phyloP scores from a whole-genome alignment of 2,888 invertebrate species.

The Glyphotaelius pellucidus region DNA sequence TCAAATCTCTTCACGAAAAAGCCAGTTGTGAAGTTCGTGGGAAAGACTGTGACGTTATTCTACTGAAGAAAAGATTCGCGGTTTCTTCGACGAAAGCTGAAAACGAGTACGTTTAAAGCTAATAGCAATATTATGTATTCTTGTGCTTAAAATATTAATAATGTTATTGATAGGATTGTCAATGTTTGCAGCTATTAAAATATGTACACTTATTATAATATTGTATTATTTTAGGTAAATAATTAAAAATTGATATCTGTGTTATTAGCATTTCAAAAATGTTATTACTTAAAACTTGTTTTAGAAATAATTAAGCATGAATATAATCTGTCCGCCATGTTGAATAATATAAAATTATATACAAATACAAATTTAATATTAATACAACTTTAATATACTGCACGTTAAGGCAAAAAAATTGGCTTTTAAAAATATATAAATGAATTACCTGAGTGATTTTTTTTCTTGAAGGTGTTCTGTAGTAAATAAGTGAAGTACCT shows the following conservation, averaged over 20 bases:
- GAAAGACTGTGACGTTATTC: background rate
- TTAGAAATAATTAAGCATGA: background rate
- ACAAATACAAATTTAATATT: background rate
- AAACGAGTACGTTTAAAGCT: constrained; percentile 16
- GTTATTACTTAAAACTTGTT: background rate
- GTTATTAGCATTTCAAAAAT: background rate
- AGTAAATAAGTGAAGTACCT: background rate
- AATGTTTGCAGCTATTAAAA: background rate
- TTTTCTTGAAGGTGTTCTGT: background rate
- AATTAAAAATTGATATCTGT: background rate
- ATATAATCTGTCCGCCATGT: constrained; percentile 9
- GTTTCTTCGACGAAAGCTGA: constrained; percentile 25
- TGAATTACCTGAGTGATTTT: background rate
- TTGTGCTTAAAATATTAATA: background rate
- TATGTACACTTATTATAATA: background rate
- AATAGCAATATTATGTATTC: background rate
- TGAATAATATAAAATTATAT: background rate
- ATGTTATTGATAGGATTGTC: background rate
- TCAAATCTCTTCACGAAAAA: background rate
- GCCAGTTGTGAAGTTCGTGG: background rate
- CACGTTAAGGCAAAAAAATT: background rate
- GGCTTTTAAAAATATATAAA: background rate
- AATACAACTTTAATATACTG: background rate
- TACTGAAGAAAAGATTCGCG: background rate
- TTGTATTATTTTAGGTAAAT: background rate